phyloP scores from a whole-genome alignment of 2,888 invertebrate genomes.

The Tetheella fluctuosa region DNA sequence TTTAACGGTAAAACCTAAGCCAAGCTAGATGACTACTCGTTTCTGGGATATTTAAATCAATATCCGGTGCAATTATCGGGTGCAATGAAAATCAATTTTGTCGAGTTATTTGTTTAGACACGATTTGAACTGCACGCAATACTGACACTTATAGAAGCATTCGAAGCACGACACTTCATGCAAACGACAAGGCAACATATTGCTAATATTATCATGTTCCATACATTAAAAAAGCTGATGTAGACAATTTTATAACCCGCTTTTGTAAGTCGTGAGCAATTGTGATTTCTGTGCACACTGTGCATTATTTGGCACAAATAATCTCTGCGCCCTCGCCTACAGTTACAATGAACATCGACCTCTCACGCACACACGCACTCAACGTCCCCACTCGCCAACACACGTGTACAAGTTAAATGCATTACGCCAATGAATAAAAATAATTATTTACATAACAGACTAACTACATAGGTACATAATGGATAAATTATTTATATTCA shows the following conservation, averaged over 20 bases:
- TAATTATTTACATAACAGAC: slow-evolving; percentile 44
- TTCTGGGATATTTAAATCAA: neutral
- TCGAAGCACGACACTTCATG: slow-evolving; percentile 28
- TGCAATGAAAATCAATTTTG: no score
- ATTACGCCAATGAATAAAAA: slow-evolving; percentile 30
- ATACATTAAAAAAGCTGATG: slow-evolving; percentile 23
- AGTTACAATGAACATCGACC: slow-evolving; percentile 24
- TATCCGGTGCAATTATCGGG: neutral
- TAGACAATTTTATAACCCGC: neutral
- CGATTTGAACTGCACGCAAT: neutral
- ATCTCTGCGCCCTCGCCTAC: slow-evolving; percentile 41
- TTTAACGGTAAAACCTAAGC: slow-evolving; percentile 30
- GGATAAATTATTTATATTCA: slow-evolving; percentile 18
- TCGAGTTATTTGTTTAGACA: neutral
- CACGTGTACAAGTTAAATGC: slow-evolving; percentile 37
- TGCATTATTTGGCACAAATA: slow-evolving; percentile 71
- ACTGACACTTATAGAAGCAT: slow-evolving; percentile 16
- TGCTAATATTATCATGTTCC: slow-evolving; percentile 24
- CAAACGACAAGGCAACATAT: slow-evolving; percentile 39
- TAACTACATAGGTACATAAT: slow-evolving; percentile 39
- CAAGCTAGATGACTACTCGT: slow-evolving; percentile 34
- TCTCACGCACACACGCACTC: slow-evolving; percentile 26
- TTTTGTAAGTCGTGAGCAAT: slow-evolving; percentile 49
- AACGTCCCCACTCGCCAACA: slow-evolving; percentile 13
- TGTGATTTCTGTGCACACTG: slow-evolving; percentile 50